Percentiles rank a stretch among this genome's conserved stretches.
These are phyloP conservation scores for Esperia sulphurella DNA, from an alignment of 2,888 invertebrate genomes.

Conservation along the genomic window DNA sequence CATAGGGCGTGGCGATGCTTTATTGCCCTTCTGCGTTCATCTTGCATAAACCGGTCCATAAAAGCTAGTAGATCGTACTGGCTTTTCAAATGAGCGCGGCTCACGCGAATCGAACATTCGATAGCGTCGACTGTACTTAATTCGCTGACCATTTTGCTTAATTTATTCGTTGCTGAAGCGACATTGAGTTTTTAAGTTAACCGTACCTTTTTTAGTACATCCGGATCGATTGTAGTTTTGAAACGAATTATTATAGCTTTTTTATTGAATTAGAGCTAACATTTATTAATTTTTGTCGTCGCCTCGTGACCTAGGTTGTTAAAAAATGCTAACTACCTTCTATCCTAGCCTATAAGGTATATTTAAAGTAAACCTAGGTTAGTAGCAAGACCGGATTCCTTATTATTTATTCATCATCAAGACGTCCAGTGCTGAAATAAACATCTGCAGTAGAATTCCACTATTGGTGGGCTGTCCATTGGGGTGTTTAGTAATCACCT, in stretches of 20 bases:
- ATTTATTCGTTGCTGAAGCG: slow-evolving; percentile 13
- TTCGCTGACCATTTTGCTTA: slow-evolving; percentile 19
- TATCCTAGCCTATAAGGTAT: no score
- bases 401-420: no score
- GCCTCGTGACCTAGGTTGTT: no score
- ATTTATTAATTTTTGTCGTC: no score
- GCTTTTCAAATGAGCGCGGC: slow-evolving; percentile 29
- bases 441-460: no score
- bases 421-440: no score
- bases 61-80: slow-evolving; percentile 5
- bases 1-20: not conserved
- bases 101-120: slow-evolving; percentile 43
- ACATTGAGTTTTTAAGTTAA: slow-evolving; percentile 13
- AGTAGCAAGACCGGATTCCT: no score
- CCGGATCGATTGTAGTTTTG: not conserved
- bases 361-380: no score
- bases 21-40: not conserved
- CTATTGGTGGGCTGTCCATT: no score
- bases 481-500: no score
- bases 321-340: no score
- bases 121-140: slow-evolving; percentile 17
- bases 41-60: slow-evolving; percentile 27
- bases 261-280: no score
- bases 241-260: not conserved
- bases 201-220: not conserved